Evolutionary conservation across 2,113 vertebrate species (phyloP), one percentile per base, ranked within the genome.

Genomic region (Ceyx margarethae): DNA sequence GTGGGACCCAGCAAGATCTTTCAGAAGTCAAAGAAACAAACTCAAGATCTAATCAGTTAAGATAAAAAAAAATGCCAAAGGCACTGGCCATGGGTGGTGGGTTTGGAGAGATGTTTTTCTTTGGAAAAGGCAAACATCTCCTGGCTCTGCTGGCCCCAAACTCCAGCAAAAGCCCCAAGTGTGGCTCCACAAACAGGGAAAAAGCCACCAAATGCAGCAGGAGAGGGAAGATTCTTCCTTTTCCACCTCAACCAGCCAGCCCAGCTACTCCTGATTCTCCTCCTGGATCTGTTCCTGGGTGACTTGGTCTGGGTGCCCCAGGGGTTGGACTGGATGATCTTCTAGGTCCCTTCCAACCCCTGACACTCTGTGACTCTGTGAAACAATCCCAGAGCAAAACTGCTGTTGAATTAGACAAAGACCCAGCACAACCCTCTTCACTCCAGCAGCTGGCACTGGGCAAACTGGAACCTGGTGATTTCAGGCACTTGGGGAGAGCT

Each of bases 71-170:
- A 22, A 35, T 21, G 21, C 8, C 11, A 15, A 60, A 42, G 2
- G 11, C 61, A 25, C 37, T 11, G 46, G 61, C 50, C 54, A 19
- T 11, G 7, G 3, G 26, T 33, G 11, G 16, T 7, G 22, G 56
- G 1, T 26, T 45, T 14, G 25, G 15, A 2, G 1, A 2, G 6
- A 23, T 18, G 1, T 26, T 35, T 48, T 18, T 25, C 33, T 61
- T 23, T 10, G 16, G 11, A 42, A 43, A 46, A 25, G 5, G 35
- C 35, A 58, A 31, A n/a, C 0, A 15, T 2, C 21, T 13, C 60
- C 29, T 13, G 42, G 11, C 10, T 17, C 60, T 60, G 46, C 23
- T 29, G 31, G 14, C 8, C 11, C 14, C 29, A 50, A 54, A 66
- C 31, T 58, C 29, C 73, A 9, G 20, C 42, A 57, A 28, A 28